phyloP scores from a whole-genome alignment of 2,797 vertebrate species.

The Orestias chungarensis region DNA sequence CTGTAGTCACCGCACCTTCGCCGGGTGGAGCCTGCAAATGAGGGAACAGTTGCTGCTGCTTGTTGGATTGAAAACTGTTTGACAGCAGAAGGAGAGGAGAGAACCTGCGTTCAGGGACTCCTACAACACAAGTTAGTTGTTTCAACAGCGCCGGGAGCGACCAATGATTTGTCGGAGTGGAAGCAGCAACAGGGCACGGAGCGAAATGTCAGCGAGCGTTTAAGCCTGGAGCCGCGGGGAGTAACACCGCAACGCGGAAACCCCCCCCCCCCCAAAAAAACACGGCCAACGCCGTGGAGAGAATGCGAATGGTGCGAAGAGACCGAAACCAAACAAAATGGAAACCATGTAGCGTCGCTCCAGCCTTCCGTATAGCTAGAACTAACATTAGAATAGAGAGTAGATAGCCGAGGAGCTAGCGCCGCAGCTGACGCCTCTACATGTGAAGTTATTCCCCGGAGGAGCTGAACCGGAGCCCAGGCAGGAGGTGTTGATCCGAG shows the following conservation, averaged over 20 bases:
- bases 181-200: constrained; percentile 84
- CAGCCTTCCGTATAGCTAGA: constrained; percentile 73
- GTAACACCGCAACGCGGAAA: constrained; percentile 76
- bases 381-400: constrained; percentile 70
- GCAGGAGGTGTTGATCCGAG: constrained; percentile 57
- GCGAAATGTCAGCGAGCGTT: constrained; percentile 69
- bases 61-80: constrained; percentile 69
- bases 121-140: constrained; percentile 57
- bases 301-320: constrained; percentile 80
- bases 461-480: constrained; percentile 61
- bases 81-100: constrained; percentile 67
- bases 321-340: constrained; percentile 71
- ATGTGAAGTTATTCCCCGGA: constrained; percentile 77
- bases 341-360: constrained; percentile 81
- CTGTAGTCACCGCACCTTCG: constrained; percentile 61
- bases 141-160: constrained; percentile 30
- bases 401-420: constrained; percentile 77
- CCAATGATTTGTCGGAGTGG: constrained; percentile 52
- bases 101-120: constrained; percentile 35
- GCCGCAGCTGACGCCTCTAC: constrained; percentile 61
- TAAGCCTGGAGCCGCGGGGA: constrained; percentile 54
- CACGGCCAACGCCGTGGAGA: constrained; percentile 57
- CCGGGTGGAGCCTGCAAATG: constrained; percentile 77
- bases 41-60: constrained; percentile 60
- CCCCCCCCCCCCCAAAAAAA: too few species aligned